Percentiles rank a stretch among this genome's conserved stretches.
Evolutionary conservation across 2,888 invertebrate genomes (phyloP).

Genomic region (Crossocerus cetratus): DNA sequence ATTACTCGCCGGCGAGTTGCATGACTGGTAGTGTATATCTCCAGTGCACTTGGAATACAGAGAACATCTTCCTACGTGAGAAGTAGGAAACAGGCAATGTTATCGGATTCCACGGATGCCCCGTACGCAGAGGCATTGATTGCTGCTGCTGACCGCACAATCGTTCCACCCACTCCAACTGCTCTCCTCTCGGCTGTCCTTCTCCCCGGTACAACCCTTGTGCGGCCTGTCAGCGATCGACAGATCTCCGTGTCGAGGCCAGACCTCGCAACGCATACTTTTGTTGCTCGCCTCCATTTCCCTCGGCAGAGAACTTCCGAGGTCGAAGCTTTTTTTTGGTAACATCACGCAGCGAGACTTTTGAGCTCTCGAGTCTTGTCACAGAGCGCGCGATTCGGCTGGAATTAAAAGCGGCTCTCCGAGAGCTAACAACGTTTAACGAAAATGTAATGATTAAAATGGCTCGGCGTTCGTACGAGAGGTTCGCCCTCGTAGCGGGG

Average conservation of each 20-base stretch:
- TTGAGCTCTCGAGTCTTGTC: constrained; percentile 19
- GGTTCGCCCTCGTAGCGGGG: neutral
- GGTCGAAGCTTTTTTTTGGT: constrained; percentile 19
- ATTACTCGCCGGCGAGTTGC: too few species aligned
- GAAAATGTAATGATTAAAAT: too few species aligned
- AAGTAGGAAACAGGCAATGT: constrained; percentile 50
- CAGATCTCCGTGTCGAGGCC: constrained; percentile 59
- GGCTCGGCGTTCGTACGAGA: neutral
- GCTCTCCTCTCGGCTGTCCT: constrained; percentile 37
- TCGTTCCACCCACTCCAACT: constrained; percentile 61
- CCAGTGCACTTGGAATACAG: too few species aligned
- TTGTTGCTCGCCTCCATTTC: constrained; percentile 52
- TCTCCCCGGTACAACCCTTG: constrained; percentile 46
- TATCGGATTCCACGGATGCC: constrained; percentile 65
- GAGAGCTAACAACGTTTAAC: too few species aligned
- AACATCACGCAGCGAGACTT: constrained; percentile 10
- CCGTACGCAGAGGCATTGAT: constrained; percentile 66
- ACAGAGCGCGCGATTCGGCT: neutral
- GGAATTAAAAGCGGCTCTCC: too few species aligned
- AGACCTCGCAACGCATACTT: constrained; percentile 49
- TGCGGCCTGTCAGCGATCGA: constrained; percentile 60
- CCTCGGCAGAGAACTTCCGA: neutral
- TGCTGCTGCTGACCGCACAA: constrained; percentile 70
- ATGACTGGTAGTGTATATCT: too few species aligned
- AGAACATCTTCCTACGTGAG: constrained; percentile 43